Evolutionary conservation across 92 coral and sea anemone species (phyloP), one percentile per base, ranked within the genome.

Genomic region (Porites evermanni): DNA sequence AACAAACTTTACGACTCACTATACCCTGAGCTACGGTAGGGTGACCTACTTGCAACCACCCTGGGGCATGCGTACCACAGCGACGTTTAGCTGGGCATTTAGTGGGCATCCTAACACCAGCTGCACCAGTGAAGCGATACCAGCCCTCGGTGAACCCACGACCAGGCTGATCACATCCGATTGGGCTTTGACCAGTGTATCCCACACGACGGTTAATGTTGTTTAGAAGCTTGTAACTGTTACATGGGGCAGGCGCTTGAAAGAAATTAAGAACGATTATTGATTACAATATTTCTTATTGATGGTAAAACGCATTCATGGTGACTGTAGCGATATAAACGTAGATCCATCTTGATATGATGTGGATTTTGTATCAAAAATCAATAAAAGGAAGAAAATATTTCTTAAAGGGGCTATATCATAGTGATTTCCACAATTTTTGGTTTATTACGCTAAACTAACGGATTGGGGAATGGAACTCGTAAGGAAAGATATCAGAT

Each of bases 41-140:
- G 2, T 75, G 64, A 1, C 8, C 10, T 0, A 66, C 79, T 9
- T 19, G 12, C 56, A 75, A 1, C 79, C 79, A 75, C 2, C 79
- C 79, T 53, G 79, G 79, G 11, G 79, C 79, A 53, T 75, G 64
- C 47, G 79, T 58, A 75, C 79, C 79, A 53, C 79, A 75, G 18
- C 79, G 79, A 6, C 19, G 16, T 9, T 4, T 75, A 1, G 16
- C 7, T 9, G 47, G 38, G 19, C 79, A 54, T 20, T 23, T 51
- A 1, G 58, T 52, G 24, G 79, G 64, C 50, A 75, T 51, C 38
- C 44, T 53, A 16, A 9, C 79, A 19, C 79, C 79, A 53, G 79
- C 79, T 9, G 4, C 32, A 53, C 65, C 79, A 53, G 63, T 53
- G 65, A 75, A 75, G 50, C 79, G 79, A 75, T 75, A 54, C 79